These are phyloP conservation scores for Melospiza georgiana DNA, from an alignment of 2,113 vertebrate species.

Conservation along the genomic window DNA sequence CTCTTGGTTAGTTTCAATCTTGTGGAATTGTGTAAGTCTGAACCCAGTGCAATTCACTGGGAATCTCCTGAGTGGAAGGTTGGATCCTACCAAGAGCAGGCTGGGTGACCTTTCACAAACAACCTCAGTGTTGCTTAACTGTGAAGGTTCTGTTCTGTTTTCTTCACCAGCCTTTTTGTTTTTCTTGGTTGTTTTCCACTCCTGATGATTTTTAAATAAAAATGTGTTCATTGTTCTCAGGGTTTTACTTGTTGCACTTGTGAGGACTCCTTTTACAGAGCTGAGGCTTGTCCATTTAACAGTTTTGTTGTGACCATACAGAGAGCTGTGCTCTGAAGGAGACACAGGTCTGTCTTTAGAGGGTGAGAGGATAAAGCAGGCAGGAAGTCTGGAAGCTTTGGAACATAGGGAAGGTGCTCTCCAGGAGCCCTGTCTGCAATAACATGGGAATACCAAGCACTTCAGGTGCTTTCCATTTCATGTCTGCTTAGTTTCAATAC, in stretches of 20 bases:
- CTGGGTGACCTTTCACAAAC: not conserved
- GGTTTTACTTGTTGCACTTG: not conserved
- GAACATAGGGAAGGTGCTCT: not conserved
- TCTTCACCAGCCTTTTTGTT: not conserved
- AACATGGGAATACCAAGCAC: not conserved
- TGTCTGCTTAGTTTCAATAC: not conserved
- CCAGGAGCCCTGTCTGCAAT: not conserved
- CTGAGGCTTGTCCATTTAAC: not conserved
- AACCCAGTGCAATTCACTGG: not conserved
- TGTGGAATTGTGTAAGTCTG: not conserved
- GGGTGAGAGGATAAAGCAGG: not conserved
- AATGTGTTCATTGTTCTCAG: not conserved
- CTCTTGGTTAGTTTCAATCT: not conserved
- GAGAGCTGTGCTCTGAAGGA: not conserved
- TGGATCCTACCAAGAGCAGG: not conserved
- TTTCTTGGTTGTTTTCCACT: not conserved
- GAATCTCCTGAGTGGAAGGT: accelerated
- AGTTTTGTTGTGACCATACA: accelerated
- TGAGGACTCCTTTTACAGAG: not conserved
- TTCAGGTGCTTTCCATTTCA: not conserved
- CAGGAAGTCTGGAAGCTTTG: not conserved
- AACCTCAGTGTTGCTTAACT: not conserved
- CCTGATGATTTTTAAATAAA: not conserved
- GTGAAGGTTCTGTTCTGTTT: not conserved
- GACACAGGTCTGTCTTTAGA: not conserved